A percentile compares a stretch with the other conserved stretches of the same genome.
Evolutionary conservation across 2,113 vertebrate genomes (phyloP).

Genomic region (Climacteris rufus): DNA sequence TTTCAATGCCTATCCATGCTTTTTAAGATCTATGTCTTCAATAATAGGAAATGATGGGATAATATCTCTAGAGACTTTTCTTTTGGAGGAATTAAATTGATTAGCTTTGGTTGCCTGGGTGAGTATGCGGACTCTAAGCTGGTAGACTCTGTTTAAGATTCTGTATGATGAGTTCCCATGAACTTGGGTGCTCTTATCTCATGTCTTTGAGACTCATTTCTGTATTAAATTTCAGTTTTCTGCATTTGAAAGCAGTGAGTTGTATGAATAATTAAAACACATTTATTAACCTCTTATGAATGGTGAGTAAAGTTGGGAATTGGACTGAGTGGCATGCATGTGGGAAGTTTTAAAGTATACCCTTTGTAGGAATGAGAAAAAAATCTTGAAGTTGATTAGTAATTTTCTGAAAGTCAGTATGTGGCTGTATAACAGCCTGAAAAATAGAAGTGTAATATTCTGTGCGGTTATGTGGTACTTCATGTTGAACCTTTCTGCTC

Average conservation of each 20-base stretch:
- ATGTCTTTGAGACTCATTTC: not conserved
- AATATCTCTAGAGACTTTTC: not conserved
- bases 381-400: not conserved
- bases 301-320: not conserved
- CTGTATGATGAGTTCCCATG: not conserved
- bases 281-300: not conserved
- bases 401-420: not conserved
- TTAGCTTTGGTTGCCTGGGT: not conserved
- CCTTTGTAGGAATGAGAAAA: not conserved
- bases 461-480: not conserved
- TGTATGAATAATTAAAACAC: constrained; percentile 18
- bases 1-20: not conserved
- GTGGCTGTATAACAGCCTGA: not conserved
- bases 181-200: not conserved
- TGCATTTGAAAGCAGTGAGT: not conserved
- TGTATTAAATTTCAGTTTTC: not conserved
- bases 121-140: not conserved
- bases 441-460: not conserved
- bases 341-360: not conserved
- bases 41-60: not conserved
- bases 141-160: not conserved
- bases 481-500: not conserved
- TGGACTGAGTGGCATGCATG: not conserved
- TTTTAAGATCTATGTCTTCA: not conserved
- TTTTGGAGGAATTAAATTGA: not conserved